Conservation (phyloP, 2,797 vertebrate species). For the Vespertilio murinus region DNA sequence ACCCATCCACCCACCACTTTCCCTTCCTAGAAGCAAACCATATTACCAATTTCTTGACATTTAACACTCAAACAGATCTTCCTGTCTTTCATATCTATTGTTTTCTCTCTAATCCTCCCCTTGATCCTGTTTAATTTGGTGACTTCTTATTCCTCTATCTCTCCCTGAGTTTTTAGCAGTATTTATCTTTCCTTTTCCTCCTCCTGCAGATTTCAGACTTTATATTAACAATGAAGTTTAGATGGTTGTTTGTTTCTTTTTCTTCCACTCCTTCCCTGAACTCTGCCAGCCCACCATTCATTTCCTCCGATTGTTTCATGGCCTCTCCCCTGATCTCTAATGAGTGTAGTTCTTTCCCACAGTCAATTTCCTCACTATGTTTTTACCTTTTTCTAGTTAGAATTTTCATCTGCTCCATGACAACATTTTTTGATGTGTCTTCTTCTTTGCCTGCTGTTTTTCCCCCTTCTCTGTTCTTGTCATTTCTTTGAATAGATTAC, state of each 20-base stretch:
- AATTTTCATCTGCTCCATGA: not conserved
- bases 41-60: not conserved
- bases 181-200: not conserved
- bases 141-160: not conserved
- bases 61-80: not conserved
- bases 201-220: not conserved
- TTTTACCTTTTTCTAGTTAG: not conserved
- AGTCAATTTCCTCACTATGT: not conserved
- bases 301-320: not conserved
- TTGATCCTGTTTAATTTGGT: not conserved
- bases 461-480: not conserved
- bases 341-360: not conserved
- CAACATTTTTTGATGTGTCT: not conserved
- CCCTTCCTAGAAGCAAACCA: not conserved
- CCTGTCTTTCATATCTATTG: not conserved
- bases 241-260: not conserved
- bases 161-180: not conserved
- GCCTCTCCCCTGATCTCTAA: not conserved
- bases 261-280: not conserved
- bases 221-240: not conserved
- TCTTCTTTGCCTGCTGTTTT: not conserved
- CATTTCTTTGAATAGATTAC: not conserved
- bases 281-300: not conserved
- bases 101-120: not conserved
- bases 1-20: not conserved